Evolutionary conservation across 1,140 invertebrate genomes (phyloP).

Genomic region (Spodoptera litura): DNA sequence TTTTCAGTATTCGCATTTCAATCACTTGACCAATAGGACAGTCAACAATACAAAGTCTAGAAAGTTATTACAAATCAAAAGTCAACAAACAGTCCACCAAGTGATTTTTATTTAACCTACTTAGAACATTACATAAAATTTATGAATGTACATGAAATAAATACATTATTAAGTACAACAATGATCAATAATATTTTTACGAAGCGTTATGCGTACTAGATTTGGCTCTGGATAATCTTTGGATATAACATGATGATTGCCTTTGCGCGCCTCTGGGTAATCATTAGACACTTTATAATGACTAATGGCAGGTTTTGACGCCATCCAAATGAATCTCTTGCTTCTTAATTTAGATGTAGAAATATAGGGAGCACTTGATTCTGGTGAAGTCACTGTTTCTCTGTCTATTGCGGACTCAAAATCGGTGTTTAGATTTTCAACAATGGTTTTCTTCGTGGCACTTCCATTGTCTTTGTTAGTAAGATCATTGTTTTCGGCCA

Average conservation of each 20-base stretch:
- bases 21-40: too few relatives aligned
- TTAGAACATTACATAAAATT: too few relatives aligned
- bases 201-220: constrained; percentile 2
- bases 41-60: too few relatives aligned
- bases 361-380: background rate
- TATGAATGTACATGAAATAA: background rate
- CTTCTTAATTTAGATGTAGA: background rate
- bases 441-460: too few relatives aligned
- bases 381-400: background rate
- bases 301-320: background rate
- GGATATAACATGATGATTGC: constrained; percentile 44
- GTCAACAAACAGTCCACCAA: too few relatives aligned
- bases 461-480: too few relatives aligned
- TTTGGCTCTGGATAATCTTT: constrained; percentile 48
- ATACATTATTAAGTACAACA: background rate
- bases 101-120: too few relatives aligned
- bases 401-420: too few relatives aligned
- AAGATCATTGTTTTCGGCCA: too few relatives aligned
- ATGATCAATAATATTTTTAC: background rate
- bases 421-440: too few relatives aligned
- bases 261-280: constrained; percentile 33
- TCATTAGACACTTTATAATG: constrained; percentile 51
- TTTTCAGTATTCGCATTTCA: too few relatives aligned
- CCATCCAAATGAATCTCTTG: constrained; percentile 3
- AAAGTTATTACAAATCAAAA: too few relatives aligned